Percentiles rank a stretch among this genome's conserved stretches.
phyloP scores from a whole-genome alignment of 92 coral and sea anemone species.

The Virgularia gustaviana region DNA sequence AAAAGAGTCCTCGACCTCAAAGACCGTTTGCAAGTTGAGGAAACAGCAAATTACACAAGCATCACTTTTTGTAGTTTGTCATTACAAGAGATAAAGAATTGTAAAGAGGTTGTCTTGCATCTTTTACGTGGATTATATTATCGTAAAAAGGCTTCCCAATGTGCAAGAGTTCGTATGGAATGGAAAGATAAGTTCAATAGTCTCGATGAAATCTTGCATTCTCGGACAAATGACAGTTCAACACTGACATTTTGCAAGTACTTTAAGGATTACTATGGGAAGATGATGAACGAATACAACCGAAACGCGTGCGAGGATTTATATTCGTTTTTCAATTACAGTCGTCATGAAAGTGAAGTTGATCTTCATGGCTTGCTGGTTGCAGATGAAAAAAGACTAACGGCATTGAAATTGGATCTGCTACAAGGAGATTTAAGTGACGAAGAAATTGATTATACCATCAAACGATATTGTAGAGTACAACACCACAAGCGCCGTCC shows the following conservation, averaged over 20 bases:
- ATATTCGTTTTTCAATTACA: constrained; percentile 45
- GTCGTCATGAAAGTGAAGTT: constrained; percentile 46
- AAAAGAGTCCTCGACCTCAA: constrained; percentile 34
- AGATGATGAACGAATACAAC: constrained; percentile 35
- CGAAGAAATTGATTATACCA: background rate
- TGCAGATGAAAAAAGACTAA: constrained; percentile 32
- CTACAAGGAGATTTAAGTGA: constrained; percentile 1
- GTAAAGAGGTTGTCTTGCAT: constrained; percentile 11
- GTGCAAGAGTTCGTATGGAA: constrained; percentile 22
- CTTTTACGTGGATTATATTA: constrained; percentile 43
- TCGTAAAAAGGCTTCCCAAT: constrained; percentile 49
- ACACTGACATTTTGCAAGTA: constrained; percentile 23
- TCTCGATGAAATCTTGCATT: background rate
- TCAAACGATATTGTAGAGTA: background rate
- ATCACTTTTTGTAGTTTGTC: background rate
- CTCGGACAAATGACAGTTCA: background rate
- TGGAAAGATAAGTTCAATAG: constrained; percentile 41
- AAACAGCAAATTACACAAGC: background rate
- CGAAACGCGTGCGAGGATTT: constrained; percentile 41
- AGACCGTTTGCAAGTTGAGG: constrained; percentile 14
- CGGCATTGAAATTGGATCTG: constrained; percentile 19
- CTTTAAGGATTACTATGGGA: constrained; percentile 41
- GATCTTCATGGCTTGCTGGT: constrained; percentile 63
- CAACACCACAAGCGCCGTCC: background rate
- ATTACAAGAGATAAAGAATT: background rate